Percentiles rank a stretch among this genome's conserved stretches.
Evolutionary conservation across 2,113 vertebrate species (phyloP).

Genomic region (Pedetes capensis): DNA sequence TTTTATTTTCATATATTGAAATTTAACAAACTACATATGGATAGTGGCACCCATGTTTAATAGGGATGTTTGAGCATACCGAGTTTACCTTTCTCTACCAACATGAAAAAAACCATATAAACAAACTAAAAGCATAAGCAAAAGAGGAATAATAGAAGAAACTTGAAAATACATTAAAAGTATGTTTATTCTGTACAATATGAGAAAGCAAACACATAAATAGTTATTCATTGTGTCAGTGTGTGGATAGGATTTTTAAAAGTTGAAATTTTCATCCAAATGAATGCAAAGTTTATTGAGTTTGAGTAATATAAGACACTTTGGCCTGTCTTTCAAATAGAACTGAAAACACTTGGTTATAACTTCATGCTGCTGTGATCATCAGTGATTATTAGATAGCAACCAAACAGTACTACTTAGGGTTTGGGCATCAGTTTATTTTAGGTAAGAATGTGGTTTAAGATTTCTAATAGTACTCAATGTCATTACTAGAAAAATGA

Average conservation of each 20-base stretch:
- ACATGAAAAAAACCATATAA: not conserved
- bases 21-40: not conserved
- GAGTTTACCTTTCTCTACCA: not conserved
- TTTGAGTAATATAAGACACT: not conserved
- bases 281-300: not conserved
- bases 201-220: not conserved
- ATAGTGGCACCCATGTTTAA: not conserved
- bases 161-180: not conserved
- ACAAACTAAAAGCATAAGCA: not conserved
- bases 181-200: not conserved
- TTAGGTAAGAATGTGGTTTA: conserved; percentile 7
- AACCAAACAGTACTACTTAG: not conserved
- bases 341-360: not conserved
- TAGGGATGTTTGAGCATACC: not conserved
- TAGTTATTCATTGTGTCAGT: not conserved
- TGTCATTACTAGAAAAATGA: conserved; percentile 1
- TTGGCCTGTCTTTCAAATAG: conserved; percentile 39
- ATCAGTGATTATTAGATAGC: not conserved
- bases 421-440: not conserved
- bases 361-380: conserved; percentile 1
- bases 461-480: conserved; percentile 17
- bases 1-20: not conserved
- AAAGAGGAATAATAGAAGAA: not conserved
- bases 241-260: not conserved
- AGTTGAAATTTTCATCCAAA: conserved; percentile 11